A percentile compares a stretch with the other conserved stretches of the same genome.
Evolutionary conservation across 2,113 vertebrate genomes (phyloP).

Genomic region (Aegithalos caudatus): DNA sequence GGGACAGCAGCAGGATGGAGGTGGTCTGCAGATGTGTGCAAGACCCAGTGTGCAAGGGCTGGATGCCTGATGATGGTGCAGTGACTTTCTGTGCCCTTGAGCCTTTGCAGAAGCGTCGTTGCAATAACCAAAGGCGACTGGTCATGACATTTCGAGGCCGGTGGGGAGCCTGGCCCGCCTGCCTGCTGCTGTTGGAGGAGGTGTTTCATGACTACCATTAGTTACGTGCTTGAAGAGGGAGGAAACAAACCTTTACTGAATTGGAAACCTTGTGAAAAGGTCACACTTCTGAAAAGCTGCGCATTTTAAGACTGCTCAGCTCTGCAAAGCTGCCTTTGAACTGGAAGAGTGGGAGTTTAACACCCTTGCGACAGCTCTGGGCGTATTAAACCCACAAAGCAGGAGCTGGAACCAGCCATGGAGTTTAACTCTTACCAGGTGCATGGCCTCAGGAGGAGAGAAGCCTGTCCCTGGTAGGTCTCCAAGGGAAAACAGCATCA

Average conservation of each 20-base stretch:
- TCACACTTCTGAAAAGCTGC: slow-evolving; percentile 59
- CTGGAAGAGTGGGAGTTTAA: slow-evolving; percentile 64
- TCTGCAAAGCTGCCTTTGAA: slow-evolving; percentile 65
- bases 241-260: slow-evolving; percentile 59
- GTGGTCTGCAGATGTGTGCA: background rate
- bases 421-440: slow-evolving; percentile 38
- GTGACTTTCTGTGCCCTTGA: background rate
- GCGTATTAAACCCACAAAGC: slow-evolving; percentile 4
- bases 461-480: background rate
- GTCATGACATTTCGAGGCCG: background rate
- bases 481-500: background rate
- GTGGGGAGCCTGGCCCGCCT: background rate
- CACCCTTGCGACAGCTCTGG: slow-evolving; percentile 40
- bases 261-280: slow-evolving; percentile 67
- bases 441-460: background rate
- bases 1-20: background rate
- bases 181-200: slow-evolving; percentile 13
- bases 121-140: background rate
- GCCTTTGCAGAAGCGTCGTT: background rate
- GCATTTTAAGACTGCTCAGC: slow-evolving; percentile 60
- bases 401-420: background rate
- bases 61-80: background rate
- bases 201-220: slow-evolving; percentile 44
- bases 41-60: background rate
- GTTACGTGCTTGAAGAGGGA: slow-evolving; percentile 26